A percentile compares a stretch with the other conserved stretches of the same genome.
phyloP scores from a whole-genome alignment of 2,797 vertebrate species.

The Poeciliopsis presidionis region DNA sequence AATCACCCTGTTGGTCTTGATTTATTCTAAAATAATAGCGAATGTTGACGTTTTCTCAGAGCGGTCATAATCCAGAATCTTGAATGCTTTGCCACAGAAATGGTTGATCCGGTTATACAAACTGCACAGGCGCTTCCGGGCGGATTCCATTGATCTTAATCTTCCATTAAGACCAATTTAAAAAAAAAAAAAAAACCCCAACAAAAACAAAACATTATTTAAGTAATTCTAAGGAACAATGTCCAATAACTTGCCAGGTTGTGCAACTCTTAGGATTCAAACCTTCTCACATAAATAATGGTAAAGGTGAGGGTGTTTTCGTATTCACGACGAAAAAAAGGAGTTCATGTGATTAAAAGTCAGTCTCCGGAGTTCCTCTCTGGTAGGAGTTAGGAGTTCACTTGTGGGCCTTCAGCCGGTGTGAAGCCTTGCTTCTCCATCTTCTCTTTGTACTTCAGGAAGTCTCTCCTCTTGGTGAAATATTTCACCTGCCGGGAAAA shows the following conservation, averaged over 20 bases:
- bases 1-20: conserved; percentile 18
- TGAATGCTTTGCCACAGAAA: background rate
- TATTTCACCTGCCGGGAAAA: conserved; percentile 87
- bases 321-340: background rate
- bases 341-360: background rate
- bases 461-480: conserved; percentile 92
- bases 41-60: background rate
- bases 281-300: conserved; percentile 50
- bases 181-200: background rate
- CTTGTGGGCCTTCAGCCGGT: conserved; percentile 73
- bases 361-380: background rate
- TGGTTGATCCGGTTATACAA: background rate
- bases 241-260: background rate
- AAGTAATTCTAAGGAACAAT: background rate
- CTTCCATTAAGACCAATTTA: background rate
- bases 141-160: background rate
- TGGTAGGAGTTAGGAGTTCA: conserved; percentile 51
- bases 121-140: too few relatives aligned
- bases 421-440: conserved; percentile 85
- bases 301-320: background rate
- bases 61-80: background rate
- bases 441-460: conserved; percentile 91
- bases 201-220: background rate
- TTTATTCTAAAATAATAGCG: conserved; percentile 10
- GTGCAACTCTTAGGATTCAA: conserved; percentile 6